These are phyloP conservation scores for Ophonus ardosiacus DNA, from an alignment of 2,888 invertebrate species.

Conservation along the genomic window DNA sequence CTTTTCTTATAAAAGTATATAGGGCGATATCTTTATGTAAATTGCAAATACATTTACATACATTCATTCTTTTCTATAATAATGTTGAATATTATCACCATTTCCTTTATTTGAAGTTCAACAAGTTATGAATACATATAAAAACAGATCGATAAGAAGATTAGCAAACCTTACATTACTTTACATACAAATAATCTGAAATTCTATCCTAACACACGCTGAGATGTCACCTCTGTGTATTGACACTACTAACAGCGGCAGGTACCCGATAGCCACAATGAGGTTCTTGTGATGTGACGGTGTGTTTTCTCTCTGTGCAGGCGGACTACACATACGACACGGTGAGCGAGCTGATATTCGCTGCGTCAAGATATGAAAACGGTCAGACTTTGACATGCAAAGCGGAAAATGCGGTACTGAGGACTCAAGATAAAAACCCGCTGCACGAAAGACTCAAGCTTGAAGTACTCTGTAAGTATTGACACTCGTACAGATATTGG, in stretches of 20 bases:
- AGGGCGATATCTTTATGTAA: too few relatives aligned
- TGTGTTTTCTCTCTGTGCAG: constrained; percentile 74
- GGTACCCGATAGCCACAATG: neutral
- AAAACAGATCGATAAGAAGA: too few relatives aligned
- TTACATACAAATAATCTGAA: too few relatives aligned
- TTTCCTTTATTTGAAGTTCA: too few relatives aligned
- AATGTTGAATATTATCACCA: too few relatives aligned
- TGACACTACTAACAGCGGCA: neutral
- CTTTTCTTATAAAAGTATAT: too few relatives aligned
- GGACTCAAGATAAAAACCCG: constrained; percentile 85
- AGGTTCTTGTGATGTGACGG: neutral
- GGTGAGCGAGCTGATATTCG: constrained; percentile 86
- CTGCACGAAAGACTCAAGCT: constrained; percentile 84
- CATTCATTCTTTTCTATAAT: too few relatives aligned
- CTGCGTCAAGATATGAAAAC: constrained; percentile 89
- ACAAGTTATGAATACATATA: too few relatives aligned
- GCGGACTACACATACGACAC: constrained; percentile 90
- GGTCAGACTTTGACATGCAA: constrained; percentile 87
- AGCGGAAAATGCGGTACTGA: constrained; percentile 89
- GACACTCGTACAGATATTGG: neutral
- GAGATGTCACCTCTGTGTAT: neutral
- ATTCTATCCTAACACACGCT: too few relatives aligned
- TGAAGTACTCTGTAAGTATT: constrained; percentile 91
- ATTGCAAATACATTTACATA: too few relatives aligned
- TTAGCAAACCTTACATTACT: too few relatives aligned